Percentiles rank a stretch among this genome's conserved stretches.
Evolutionary conservation across 2,888 invertebrate genomes (phyloP).

Genomic region (Luperina nickerlii): DNA sequence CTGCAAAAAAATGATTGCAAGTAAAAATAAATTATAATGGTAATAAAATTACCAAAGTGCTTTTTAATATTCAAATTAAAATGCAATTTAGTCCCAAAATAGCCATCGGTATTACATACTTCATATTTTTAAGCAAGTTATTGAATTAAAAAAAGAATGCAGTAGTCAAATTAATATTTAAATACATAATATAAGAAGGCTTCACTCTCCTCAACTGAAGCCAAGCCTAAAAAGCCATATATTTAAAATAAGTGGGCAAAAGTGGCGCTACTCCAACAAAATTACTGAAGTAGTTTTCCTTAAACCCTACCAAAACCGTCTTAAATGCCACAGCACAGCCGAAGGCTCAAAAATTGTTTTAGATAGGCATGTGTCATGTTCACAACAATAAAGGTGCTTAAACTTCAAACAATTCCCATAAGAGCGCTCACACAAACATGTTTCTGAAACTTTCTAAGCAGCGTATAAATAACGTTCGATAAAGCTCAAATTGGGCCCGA

Average conservation of each 20-base stretch:
- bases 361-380: slow-evolving; percentile 60
- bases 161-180: not conserved
- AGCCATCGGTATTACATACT: slow-evolving; percentile 12
- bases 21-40: slow-evolving; percentile 14
- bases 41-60: slow-evolving; percentile 27
- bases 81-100: slow-evolving; percentile 35
- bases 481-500: slow-evolving; percentile 84
- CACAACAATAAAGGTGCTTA: slow-evolving; percentile 79
- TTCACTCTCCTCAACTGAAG: slow-evolving; percentile 2
- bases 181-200: not conserved
- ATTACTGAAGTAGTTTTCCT: slow-evolving; percentile 41
- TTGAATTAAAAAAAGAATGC: not conserved
- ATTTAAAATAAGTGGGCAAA: slow-evolving; percentile 41
- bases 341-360: slow-evolving; percentile 30
- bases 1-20: slow-evolving; percentile 16
- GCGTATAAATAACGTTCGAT: slow-evolving; percentile 88
- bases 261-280: slow-evolving; percentile 33
- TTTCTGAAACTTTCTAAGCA: slow-evolving; percentile 87
- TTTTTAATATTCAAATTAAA: slow-evolving; percentile 43
- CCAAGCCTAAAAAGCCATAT: slow-evolving; percentile 12
- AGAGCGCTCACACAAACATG: slow-evolving; percentile 84
- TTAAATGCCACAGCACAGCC: slow-evolving; percentile 6
- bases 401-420: slow-evolving; percentile 84
- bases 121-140: not conserved
- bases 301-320: slow-evolving; percentile 24